Evolutionary conservation across 2,888 invertebrate genomes (phyloP).

Genomic region (Lasioglossum villosulum): DNA sequence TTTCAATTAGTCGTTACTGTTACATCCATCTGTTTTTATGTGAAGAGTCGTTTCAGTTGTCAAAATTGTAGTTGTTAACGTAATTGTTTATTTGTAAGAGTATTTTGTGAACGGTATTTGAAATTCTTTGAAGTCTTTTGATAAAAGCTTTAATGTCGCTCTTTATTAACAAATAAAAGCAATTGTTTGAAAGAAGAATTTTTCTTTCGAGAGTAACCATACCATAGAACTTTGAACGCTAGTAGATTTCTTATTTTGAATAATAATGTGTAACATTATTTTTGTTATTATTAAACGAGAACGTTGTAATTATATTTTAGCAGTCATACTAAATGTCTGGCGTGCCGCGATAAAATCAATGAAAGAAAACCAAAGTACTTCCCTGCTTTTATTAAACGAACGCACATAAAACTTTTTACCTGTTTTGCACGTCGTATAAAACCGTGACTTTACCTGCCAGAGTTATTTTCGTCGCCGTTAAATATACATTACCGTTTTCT

Average conservation of each 20-base stretch:
- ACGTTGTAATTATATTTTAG: not conserved
- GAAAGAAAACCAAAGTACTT: not conserved
- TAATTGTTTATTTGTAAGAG: not conserved
- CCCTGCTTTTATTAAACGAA: not conserved
- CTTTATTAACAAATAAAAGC: not conserved
- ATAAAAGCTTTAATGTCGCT: not conserved
- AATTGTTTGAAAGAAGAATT: too few species aligned
- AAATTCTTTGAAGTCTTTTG: not conserved
- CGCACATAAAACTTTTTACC: not conserved
- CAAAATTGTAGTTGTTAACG: not conserved
- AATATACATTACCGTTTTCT: not conserved
- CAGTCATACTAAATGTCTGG: not conserved
- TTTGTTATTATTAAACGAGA: not conserved
- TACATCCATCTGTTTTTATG: not conserved
- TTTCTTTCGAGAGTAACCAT: not conserved
- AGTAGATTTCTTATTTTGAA: not conserved
- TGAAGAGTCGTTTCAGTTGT: not conserved
- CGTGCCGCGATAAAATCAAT: not conserved
- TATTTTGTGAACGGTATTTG: not conserved
- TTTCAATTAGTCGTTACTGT: not conserved
- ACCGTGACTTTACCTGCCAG: not conserved
- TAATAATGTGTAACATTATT: not conserved
- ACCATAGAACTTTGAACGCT: not conserved
- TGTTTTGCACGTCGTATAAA: not conserved
- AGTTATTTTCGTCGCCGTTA: not conserved